A percentile compares a stretch with the other conserved stretches of the same genome.
Evolutionary conservation across 2,113 vertebrate genomes (phyloP).

Genomic region (Gopherus evgoodei): DNA sequence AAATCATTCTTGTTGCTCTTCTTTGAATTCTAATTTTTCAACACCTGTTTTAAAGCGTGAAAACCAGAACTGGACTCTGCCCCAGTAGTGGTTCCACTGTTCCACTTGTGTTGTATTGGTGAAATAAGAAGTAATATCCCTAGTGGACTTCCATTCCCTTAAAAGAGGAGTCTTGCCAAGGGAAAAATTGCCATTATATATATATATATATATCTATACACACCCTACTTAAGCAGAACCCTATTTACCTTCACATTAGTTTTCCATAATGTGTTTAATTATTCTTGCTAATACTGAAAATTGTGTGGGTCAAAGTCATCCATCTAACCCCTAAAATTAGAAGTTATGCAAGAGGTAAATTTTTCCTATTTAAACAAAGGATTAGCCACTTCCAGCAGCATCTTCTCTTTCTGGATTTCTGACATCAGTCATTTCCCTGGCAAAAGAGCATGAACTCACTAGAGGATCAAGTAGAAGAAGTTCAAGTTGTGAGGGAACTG

Average conservation of each 20-base stretch:
- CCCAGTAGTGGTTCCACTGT: not conserved
- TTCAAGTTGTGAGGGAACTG: not conserved
- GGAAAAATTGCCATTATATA: fast-evolving
- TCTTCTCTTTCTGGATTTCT: not conserved
- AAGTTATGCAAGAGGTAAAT: fast-evolving
- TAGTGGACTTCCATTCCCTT: not conserved
- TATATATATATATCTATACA: too few species aligned
- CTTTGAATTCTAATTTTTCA: not conserved
- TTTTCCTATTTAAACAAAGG: not conserved
- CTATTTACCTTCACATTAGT: not conserved
- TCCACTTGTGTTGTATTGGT: not conserved
- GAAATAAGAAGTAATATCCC: not conserved
- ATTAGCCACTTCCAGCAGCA: not conserved
- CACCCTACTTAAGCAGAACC: not conserved
- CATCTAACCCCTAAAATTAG: not conserved
- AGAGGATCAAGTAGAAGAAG: not conserved
- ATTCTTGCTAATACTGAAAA: not conserved
- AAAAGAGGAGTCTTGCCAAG: not conserved
- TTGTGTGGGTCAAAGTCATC: not conserved
- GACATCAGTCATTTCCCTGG: not conserved
- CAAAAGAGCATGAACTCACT: not conserved
- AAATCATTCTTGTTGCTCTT: not conserved
- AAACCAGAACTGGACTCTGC: not conserved
- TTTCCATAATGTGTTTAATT: not conserved
- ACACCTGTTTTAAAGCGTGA: not conserved